Evolutionary conservation across 2,113 vertebrate genomes (phyloP), one percentile per base, ranked within the genome.

Genomic region (Typhlomys cinereus): DNA sequence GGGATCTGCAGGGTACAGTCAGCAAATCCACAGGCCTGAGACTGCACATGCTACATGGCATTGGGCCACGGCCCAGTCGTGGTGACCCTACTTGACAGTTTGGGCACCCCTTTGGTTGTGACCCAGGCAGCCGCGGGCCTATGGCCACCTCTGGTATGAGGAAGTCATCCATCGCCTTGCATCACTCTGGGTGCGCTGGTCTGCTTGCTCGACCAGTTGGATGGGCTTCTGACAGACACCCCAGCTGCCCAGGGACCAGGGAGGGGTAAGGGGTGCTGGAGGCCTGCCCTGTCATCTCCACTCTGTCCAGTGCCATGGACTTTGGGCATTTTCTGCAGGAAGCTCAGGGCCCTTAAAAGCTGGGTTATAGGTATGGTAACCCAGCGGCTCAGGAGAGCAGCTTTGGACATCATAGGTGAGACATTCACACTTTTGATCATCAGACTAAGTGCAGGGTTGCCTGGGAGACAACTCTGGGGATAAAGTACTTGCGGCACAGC

Each of bases 161-260:
- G 93, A 97, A 96, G 92, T 90, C 21, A 12, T 78, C n/a, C n/a
- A n/a, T n/a, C n/a, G 41, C 96, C 81, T 46, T 75, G 1, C 41
- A 34, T 93, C 96, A 94, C 94, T 6, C 76, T 89, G 4, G 84
- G 80, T 93, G 41, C 70, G 92, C 93, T 81, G n/a, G 92, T 94
- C 88, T 70, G 75, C 90, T 70, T 70, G 75, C 90, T 70, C 69
- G 83, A 94, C 95, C 95, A 95, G 96, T 95, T 14, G 4, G 90
- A 90, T 96, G 89, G 92, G 94, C 85, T n/a, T n/a, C 94, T 61
- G 67, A 76, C 52, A 70, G 83, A 80, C 85, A 92, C 52, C 79
- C 73, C 67, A 59, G 70, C 85, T 93, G 73, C 86, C 89, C 67
- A 82, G 91, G 94, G 48, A 90, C 80, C 90, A 85, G 89, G 93